Evolutionary conservation across 2,888 invertebrate species (phyloP).

Genomic region (Blera fallax): DNA sequence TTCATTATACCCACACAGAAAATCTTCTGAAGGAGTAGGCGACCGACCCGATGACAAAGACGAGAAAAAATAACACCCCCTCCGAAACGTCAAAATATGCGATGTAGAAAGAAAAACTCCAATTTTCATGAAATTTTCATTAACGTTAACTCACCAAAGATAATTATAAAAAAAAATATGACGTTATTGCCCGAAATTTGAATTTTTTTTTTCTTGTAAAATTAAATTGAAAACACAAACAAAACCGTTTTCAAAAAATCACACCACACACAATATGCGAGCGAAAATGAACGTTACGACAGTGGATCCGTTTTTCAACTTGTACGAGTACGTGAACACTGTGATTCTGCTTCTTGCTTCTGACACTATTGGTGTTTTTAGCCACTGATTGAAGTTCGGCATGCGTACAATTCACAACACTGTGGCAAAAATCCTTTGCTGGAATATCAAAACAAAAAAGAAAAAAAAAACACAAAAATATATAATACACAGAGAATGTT

Average conservation of each 20-base stretch:
- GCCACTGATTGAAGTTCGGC: slow-evolving; percentile 52
- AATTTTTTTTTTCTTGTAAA: background rate
- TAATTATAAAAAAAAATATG: slow-evolving; percentile 17
- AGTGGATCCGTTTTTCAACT: slow-evolving; percentile 58
- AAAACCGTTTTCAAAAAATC: slow-evolving; percentile 43
- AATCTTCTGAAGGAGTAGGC: slow-evolving; percentile 55
- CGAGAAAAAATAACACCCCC: slow-evolving; percentile 23
- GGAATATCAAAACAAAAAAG: slow-evolving; percentile 51
- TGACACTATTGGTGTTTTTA: slow-evolving; percentile 51
- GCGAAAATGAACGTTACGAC: slow-evolving; percentile 64
- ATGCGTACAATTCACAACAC: slow-evolving; percentile 61
- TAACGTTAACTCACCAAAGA: slow-evolving; percentile 42
- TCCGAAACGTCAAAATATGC: slow-evolving; percentile 35
- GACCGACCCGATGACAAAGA: slow-evolving; percentile 38
- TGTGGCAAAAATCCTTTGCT: slow-evolving; percentile 63
- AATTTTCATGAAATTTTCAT: background rate
- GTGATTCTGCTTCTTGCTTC: slow-evolving; percentile 42
- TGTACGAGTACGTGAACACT: slow-evolving; percentile 37
- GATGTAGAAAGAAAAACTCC: background rate
- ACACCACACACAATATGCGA: slow-evolving; percentile 51
- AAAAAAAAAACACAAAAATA: background rate
- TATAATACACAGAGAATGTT: slow-evolving; percentile 32
- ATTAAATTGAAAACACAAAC: slow-evolving; percentile 11
- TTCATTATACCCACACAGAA: slow-evolving; percentile 71
- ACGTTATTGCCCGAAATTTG: background rate